phyloP scores from a whole-genome alignment of 2,113 vertebrate species.

The Astur gentilis region DNA sequence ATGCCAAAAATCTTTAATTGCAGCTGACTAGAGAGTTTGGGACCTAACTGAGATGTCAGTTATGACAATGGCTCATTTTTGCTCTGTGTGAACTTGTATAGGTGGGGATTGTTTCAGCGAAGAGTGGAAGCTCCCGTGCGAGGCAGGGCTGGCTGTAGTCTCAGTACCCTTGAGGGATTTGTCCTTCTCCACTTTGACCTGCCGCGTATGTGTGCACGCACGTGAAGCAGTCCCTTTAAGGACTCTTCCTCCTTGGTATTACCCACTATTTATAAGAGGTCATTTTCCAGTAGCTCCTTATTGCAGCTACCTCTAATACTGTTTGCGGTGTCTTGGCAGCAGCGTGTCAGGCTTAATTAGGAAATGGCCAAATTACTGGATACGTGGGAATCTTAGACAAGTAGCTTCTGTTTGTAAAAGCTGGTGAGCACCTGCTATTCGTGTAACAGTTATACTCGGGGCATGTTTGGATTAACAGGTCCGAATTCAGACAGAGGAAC shows the following conservation, averaged over 20 bases:
- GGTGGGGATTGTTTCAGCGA: neutral
- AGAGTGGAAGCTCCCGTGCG: neutral
- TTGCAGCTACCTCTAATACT: neutral
- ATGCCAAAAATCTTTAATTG: neutral
- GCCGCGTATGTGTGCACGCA: fast-evolving
- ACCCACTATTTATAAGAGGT: neutral
- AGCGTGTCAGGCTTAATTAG: neutral
- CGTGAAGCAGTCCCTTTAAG: neutral
- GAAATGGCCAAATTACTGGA: neutral
- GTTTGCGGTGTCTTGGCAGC: neutral
- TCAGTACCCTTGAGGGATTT: neutral
- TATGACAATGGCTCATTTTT: neutral
- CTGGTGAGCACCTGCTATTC: neutral
- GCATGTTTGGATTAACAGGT: neutral
- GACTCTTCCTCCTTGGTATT: neutral
- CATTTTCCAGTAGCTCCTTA: neutral
- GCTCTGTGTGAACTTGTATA: neutral
- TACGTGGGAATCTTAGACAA: neutral
- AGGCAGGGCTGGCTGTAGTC: neutral
- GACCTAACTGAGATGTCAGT: neutral
- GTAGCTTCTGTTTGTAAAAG: neutral
- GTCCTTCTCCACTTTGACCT: neutral
- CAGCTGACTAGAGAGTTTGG: neutral
- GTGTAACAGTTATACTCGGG: fast-evolving
- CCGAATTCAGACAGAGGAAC: neutral